Base-by-base conservation (phyloP, 1,140 invertebrate genomes). In the Chironomus tepperi region DNA sequence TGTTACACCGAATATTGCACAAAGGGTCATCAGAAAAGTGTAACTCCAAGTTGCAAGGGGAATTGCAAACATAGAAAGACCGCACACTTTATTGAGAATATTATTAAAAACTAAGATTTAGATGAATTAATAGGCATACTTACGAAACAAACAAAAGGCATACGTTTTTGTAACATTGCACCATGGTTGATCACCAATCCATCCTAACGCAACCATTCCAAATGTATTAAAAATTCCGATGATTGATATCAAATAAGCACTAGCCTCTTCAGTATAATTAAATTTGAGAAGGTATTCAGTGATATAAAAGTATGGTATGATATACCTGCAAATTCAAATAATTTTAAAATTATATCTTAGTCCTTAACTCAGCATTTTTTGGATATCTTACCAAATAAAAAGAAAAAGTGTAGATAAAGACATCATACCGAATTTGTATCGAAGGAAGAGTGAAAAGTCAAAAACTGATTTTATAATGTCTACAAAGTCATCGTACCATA, bases 151-250 rank as follows among this genome's bases (percentile, higher is more conserved):
- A 77, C 91, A 95, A 16, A 88, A 78, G 0, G 91, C 89, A 81
- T 95, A 95, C 0, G 92, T 90, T 78, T 93, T 89, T 43, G 88
- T 90, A 10, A 93, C 89, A 80, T 93, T 91, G 81, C 93, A 89
- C 93, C 92, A 95, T 0, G 90, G 84, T 77, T 91, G 88, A 83
- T 98, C 96, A 3, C 95, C 95, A 47, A 95, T 87, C 87, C 93
- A 96, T 0, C 96, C 96, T 24, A 96, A 86, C 15, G 88, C 85
- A 42, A 97, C 93, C 90, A 94, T 94, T 81, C 93, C 94, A 79
- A 96, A 87, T n/a, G 91, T 94, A 80, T 95, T 95, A 1, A 91
- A 89, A 76, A 95, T 89, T 73, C 94, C 94, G 77, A 95, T 92
- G 19, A 91, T 86, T 75, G 92, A 93, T 74, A 95, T 86, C 73